Conservation (phyloP, 2,888 invertebrate species). For the Pristionchus fissidentatus region DNA sequence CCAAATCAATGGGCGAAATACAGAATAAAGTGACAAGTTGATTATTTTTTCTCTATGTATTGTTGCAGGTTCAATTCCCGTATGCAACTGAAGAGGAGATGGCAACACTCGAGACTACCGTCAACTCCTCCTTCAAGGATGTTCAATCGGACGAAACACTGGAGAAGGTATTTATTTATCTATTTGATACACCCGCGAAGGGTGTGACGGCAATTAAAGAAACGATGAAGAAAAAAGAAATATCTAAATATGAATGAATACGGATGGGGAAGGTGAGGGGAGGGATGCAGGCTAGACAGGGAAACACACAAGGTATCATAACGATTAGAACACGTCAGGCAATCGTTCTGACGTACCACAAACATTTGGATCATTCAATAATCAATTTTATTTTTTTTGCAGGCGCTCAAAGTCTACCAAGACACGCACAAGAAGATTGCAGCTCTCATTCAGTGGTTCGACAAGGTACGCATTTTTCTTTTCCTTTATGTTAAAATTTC, state of each 20-base stretch:
- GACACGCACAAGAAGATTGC: slow-evolving; percentile 77
- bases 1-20: background rate
- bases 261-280: too few relatives aligned
- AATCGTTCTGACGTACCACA: too few relatives aligned
- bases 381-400: slow-evolving; percentile 38
- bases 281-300: too few relatives aligned
- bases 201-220: too few relatives aligned
- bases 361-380: background rate
- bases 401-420: slow-evolving; percentile 77
- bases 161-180: slow-evolving; percentile 58
- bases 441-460: slow-evolving; percentile 79
- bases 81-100: slow-evolving; percentile 79
- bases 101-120: slow-evolving; percentile 77
- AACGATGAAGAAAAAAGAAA: too few relatives aligned
- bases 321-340: too few relatives aligned
- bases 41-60: background rate
- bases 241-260: too few relatives aligned
- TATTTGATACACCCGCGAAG: too few relatives aligned
- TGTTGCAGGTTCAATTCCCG: slow-evolving; percentile 77
- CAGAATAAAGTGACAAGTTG: background rate
- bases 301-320: too few relatives aligned
- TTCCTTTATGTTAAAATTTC: background rate
- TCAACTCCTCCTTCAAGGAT: slow-evolving; percentile 79
- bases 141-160: slow-evolving; percentile 77
- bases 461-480: slow-evolving; percentile 55